These are phyloP conservation scores for Eupithecia subfuscata DNA, from an alignment of 2,888 invertebrate species.

Conservation along the genomic window DNA sequence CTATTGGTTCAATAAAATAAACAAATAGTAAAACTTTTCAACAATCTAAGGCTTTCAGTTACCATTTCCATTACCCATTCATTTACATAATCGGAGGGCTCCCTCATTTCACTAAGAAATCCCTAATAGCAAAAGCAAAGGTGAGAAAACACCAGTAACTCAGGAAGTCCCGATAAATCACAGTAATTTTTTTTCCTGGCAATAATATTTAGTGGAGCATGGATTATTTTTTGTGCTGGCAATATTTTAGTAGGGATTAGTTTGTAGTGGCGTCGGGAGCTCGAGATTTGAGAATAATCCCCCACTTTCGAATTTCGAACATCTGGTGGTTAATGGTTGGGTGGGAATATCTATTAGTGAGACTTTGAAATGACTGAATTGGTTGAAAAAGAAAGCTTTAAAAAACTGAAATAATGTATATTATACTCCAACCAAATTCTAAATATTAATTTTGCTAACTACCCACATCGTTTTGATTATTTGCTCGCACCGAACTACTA, in stretches of 20 bases:
- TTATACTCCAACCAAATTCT: not conserved
- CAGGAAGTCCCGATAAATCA: constrained; percentile 50
- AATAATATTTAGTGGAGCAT: constrained; percentile 31
- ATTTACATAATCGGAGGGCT: constrained; percentile 6
- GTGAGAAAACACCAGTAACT: constrained; percentile 53
- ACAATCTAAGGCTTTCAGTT: no score
- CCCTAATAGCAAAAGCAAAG: constrained; percentile 39
- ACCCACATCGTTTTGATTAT: no score
- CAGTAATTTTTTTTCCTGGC: constrained; percentile 34
- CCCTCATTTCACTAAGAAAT: constrained; percentile 12
- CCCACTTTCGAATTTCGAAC: constrained; percentile 23
- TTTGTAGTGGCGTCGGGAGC: constrained; percentile 43
- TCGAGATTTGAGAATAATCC: constrained; percentile 36
- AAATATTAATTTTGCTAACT: no score
- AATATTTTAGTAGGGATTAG: constrained; percentile 42
- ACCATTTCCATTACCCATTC: no score
- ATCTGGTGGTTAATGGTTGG: constrained; percentile 43
- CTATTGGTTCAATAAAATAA: no score
- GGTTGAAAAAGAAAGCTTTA: not conserved
- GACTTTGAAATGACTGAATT: not conserved
- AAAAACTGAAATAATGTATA: not conserved
- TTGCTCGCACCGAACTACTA: no score
- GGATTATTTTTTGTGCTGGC: constrained; percentile 37
- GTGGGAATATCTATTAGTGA: constrained; percentile 26
- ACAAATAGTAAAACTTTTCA: no score